Evolutionary conservation across 2,797 vertebrate genomes (phyloP).

Genomic region (Argya squamiceps): DNA sequence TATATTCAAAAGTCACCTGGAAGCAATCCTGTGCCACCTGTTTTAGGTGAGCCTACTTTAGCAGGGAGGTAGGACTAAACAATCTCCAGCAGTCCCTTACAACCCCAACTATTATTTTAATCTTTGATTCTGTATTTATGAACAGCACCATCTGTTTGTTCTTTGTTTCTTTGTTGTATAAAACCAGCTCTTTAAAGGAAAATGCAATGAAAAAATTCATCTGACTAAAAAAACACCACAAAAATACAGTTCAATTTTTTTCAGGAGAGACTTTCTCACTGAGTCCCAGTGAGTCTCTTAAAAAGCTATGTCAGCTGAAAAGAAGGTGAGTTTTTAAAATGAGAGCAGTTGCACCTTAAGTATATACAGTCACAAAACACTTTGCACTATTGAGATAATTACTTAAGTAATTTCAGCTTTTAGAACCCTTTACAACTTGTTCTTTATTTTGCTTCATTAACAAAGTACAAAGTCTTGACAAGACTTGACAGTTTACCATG

Average conservation of each 20-base stretch:
- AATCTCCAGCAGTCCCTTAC: neutral
- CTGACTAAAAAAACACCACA: neutral
- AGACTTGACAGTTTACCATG: neutral
- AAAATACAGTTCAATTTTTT: neutral
- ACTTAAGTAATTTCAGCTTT: neutral
- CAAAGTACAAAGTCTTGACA: neutral
- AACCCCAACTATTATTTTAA: accelerated
- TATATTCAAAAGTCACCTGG: neutral
- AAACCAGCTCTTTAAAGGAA: neutral
- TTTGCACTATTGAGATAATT: neutral
- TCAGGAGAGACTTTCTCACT: neutral
- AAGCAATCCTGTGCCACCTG: neutral
- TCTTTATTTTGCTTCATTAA: neutral
- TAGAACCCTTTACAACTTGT: neutral
- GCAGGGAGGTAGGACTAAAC: neutral
- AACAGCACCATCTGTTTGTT: neutral
- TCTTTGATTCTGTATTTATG: neutral
- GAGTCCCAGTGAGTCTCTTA: neutral
- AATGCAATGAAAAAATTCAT: neutral
- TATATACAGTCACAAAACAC: neutral
- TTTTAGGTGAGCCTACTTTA: neutral
- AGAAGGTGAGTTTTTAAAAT: neutral
- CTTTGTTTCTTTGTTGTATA: neutral
- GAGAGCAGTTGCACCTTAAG: neutral
- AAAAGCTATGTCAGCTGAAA: neutral